Evolutionary conservation across 2,888 invertebrate genomes (phyloP), one percentile per base, ranked within the genome.

Genomic region (Chesias legatella): DNA sequence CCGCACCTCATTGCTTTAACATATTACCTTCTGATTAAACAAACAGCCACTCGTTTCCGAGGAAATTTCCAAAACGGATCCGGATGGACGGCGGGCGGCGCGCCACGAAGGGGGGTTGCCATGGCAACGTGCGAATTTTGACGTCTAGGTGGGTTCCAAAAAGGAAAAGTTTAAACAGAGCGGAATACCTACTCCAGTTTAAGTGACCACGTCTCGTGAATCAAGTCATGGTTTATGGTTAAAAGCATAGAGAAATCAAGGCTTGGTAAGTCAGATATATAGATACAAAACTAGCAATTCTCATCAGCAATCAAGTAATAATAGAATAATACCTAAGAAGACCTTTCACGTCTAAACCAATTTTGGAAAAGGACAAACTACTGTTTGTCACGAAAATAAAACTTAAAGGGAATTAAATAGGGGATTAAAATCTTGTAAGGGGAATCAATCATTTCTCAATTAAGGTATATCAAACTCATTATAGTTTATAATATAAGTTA

Each of bases 41-140:
- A 34, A 20, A 17, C 1, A 9, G n/a, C 25, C 27, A 53, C 56
- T 55, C 58, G 53, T 64, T 66, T 71, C 67, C 58, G 66, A 54
- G 67, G 64, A 76, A 77, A 77, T 76, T 80, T 80, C 68, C 68
- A 69, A 77, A 83, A 81, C 76, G 75, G 69, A 67, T 65, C 75
- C 64, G 72, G 71, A 68, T 68, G 73, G 66, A 71, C 61, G 70
- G 63, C 57, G 67, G 67, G 71, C 76, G 75, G 51, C 75, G n/a
- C n/a, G n/a, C n/a, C n/a, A n/a, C n/a, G n/a, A 71, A 60, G 73
- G 84, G 86, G 85, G 52, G 85, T 85, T 85, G 73, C 84, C 56
- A 84, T 83, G 77, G 73, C 51, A 67, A 86, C 85, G 58, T 57
- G 63, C 54, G 70, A 76, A 68, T 78, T 79, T 70, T 79, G 79